Conservation (phyloP, 2,797 vertebrate genomes). For the Syncerus caffer region DNA sequence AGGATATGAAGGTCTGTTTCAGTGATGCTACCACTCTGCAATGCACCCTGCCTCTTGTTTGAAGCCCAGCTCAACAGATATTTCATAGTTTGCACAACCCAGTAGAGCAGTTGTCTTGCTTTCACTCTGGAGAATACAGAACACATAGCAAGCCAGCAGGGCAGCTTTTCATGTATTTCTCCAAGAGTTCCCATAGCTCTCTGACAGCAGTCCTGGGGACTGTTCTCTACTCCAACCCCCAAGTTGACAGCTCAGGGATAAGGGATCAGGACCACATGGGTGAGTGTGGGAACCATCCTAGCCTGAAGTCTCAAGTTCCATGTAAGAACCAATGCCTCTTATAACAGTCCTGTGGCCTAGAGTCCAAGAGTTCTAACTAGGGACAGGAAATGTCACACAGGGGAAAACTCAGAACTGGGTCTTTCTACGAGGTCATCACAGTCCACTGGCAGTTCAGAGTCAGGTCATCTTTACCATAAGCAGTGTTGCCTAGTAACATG, state of each 20-base stretch:
- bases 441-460: neutral
- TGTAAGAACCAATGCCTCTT: neutral
- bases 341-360: neutral
- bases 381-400: neutral
- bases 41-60: neutral
- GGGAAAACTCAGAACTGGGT: neutral
- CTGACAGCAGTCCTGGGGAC: neutral
- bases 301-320: neutral
- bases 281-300: neutral
- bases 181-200: neutral
- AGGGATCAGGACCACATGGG: neutral
- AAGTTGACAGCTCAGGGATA: neutral
- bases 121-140: neutral
- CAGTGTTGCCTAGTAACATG: neutral
- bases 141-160: neutral
- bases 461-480: neutral
- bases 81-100: neutral
- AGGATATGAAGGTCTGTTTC: neutral
- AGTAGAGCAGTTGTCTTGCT: neutral
- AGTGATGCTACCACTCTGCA: neutral
- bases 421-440: neutral
- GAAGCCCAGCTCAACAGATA: neutral
- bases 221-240: neutral
- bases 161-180: neutral
- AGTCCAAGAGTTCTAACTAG: neutral